Evolutionary conservation across 2,113 vertebrate species (phyloP).

Genomic region (Cichladusa arquata): DNA sequence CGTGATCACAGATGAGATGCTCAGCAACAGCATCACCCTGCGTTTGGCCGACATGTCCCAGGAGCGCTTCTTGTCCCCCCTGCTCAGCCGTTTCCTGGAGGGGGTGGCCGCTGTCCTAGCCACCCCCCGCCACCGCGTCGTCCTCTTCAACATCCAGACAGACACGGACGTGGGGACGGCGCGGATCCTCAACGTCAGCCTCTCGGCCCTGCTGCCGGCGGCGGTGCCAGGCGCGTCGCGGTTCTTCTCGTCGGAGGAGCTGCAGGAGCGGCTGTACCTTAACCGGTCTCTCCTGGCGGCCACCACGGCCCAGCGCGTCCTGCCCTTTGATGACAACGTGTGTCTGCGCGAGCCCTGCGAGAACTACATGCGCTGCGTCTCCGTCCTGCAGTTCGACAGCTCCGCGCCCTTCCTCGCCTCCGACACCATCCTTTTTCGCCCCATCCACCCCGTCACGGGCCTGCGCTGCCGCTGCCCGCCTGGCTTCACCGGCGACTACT

Average conservation of each 20-base stretch:
- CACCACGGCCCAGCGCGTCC: slow-evolving; percentile 87
- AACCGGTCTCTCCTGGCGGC: slow-evolving; percentile 89
- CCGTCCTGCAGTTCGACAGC: slow-evolving; percentile 93
- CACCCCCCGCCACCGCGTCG: slow-evolving; percentile 81
- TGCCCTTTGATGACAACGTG: slow-evolving; percentile 97
- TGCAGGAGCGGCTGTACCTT: slow-evolving; percentile 93
- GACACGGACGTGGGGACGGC: slow-evolving; percentile 88
- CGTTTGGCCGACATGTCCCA: slow-evolving; percentile 92
- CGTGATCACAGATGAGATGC: slow-evolving; percentile 95
- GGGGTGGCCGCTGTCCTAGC: slow-evolving; percentile 88
- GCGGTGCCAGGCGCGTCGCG: not conserved
- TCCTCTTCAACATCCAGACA: slow-evolving; percentile 92
- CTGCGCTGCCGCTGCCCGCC: slow-evolving; percentile 91
- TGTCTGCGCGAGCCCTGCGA: slow-evolving; percentile 94
- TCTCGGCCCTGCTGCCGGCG: slow-evolving; percentile 80
- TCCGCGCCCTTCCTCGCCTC: slow-evolving; percentile 92
- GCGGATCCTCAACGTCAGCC: slow-evolving; percentile 92
- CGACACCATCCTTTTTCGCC: slow-evolving; percentile 92
- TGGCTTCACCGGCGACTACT: slow-evolving; percentile 94
- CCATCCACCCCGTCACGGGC: slow-evolving; percentile 91
- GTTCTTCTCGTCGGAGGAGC: slow-evolving; percentile 90
- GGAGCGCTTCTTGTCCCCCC: slow-evolving; percentile 89
- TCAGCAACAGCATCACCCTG: slow-evolving; percentile 95
- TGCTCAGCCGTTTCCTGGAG: slow-evolving; percentile 88
- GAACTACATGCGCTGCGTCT: slow-evolving; percentile 98